Percentiles rank a stretch among this genome's conserved stretches.
phyloP scores from a whole-genome alignment of 2,113 vertebrate genomes.

The Catharus fuscescens region DNA sequence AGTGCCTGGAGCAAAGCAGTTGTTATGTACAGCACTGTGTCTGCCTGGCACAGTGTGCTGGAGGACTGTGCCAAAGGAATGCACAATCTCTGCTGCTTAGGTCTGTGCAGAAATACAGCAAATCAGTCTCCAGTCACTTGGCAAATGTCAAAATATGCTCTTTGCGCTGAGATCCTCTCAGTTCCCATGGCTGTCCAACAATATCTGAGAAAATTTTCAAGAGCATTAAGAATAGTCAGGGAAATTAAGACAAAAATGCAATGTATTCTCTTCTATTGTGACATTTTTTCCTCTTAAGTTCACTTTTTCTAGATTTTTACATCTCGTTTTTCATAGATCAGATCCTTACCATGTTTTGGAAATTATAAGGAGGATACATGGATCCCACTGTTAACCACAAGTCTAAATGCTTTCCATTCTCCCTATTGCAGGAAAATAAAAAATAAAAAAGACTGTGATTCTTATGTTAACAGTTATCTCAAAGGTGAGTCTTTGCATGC shows the following conservation, averaged over 20 bases:
- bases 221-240: neutral
- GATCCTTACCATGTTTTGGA: neutral
- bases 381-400: neutral
- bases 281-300: neutral
- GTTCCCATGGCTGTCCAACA: neutral
- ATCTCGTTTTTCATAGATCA: neutral
- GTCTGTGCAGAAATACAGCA: neutral
- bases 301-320: neutral
- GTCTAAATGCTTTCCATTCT: neutral
- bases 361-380: neutral
- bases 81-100: neutral
- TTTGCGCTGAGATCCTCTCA: neutral
- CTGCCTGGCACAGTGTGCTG: neutral
- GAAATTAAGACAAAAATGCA: neutral
- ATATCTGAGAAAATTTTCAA: neutral
- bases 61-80: neutral
- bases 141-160: neutral
- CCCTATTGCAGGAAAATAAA: neutral
- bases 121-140: neutral
- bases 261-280: neutral
- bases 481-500: neutral
- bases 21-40: neutral
- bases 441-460: too few relatives aligned
- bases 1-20: neutral
- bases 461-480: neutral